Evolutionary conservation across 1,140 invertebrate species (phyloP), one percentile per base, ranked within the genome.

Genomic region (Panagrolaimus sp.): DNA sequence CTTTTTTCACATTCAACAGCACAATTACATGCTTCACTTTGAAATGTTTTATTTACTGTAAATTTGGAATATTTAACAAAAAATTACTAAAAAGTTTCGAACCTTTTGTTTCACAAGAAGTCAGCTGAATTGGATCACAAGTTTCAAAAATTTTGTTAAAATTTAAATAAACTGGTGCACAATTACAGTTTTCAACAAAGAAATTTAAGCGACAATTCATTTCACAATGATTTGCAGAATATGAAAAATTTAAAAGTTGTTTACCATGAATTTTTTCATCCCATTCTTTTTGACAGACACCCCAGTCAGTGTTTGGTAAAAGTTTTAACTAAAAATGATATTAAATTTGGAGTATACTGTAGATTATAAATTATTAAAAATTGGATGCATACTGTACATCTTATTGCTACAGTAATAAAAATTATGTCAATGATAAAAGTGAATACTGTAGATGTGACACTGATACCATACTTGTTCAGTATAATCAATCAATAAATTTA

Each of bases 211-310:
- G 63, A 17, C 63, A 64, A 43, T 64, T 64, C n/a, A 43, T 15
- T 32, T 64, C 63, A 43, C 63, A 64, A 64, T 64, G 63, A 43
- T 17, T 64, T 9, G 63, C 38, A n/a, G 63, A 24, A 43, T 64
- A 64, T 15, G 43, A 21, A 17, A 15, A 12, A 21, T 64, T 28
- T 14, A 64, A 43, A n/a, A 12, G 32, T 1, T 10, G 17, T 32
- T 43, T 6, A 10, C 63, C 63, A 17, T 64, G 63, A 38, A 64
- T 64, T 64, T 32, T 43, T 14, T 17, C 5, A 17, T 64, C 63
- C 63, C 63, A 64, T 3, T 10, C 21, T 12, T 32, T 24, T 43
- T 64, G 63, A 17, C 63, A 64, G 9, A 43, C 28, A 10, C 63
- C 63, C 63, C 63, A 64, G 28, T 64, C 63, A 38, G 17, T 32